Evolutionary conservation across 2,888 invertebrate genomes (phyloP), one percentile per base, ranked within the genome.

Genomic region (Cosmopolites sordidus): DNA sequence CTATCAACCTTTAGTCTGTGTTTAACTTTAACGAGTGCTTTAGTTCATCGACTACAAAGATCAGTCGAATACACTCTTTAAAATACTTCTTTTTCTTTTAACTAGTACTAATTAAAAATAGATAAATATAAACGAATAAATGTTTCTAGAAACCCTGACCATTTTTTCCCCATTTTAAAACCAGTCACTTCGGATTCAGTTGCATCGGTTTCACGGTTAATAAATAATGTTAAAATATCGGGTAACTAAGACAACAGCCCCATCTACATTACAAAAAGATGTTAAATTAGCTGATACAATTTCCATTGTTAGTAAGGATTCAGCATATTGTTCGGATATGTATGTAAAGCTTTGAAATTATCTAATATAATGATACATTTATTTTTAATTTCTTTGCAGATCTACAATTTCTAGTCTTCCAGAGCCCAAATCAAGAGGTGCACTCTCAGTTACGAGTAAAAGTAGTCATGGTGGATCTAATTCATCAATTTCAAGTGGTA

Each of bases 141-240:
- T 8, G 22, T 22, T 22, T 22, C 3, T 22, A 22, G 22, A 22
- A 22, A 8, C 22, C 8, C 22, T n/a, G n/a, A n/a, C n/a, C n/a
- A n/a, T n/a, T n/a, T n/a, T n/a, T n/a, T n/a, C n/a, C n/a, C n/a
- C n/a, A n/a, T n/a, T n/a, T n/a, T n/a, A n/a, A n/a, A n/a, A n/a
- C 30, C 30, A 30, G 9, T 14, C 8, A 40, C 8, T 43, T n/a
- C n/a, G n/a, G n/a, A n/a, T n/a, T n/a, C n/a, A n/a, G n/a, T n/a
- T n/a, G n/a, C n/a, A n/a, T n/a, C n/a, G n/a, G n/a, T n/a, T n/a
- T n/a, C n/a, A n/a, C n/a, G n/a, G n/a, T n/a, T n/a, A n/a, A n/a
- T n/a, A n/a, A n/a, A n/a, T 54, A 59, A 72, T 73, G 72, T 62
- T 73, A 47, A 72, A 73, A 65, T 68, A 70, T 67, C 66, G 69